These are phyloP conservation scores for Todiramphus saurophagus DNA, from an alignment of 2,113 vertebrate species.

Conservation along the genomic window DNA sequence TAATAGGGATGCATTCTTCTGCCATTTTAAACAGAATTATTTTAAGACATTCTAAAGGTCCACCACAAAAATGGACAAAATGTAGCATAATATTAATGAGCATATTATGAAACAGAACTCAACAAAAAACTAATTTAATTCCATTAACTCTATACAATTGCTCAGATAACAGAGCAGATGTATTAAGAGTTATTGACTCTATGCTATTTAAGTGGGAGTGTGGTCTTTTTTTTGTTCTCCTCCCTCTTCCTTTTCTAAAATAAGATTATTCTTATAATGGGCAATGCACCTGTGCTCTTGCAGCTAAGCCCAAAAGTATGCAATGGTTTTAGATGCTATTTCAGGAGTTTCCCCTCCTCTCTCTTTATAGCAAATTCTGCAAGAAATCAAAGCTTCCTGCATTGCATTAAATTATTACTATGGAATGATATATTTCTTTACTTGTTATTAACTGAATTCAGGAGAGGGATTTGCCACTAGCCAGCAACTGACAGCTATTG, in stretches of 20 bases:
- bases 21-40: conserved; percentile 47
- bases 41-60: conserved; percentile 7
- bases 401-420: background rate
- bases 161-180: conserved; percentile 41
- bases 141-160: conserved; percentile 18
- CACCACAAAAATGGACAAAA: conserved; percentile 26
- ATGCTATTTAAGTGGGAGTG: background rate
- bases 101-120: background rate
- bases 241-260: background rate
- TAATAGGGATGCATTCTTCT: conserved; percentile 54
- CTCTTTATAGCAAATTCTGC: background rate
- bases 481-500: background rate
- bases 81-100: conserved; percentile 37
- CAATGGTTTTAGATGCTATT: background rate
- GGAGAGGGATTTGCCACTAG: background rate
- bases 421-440: background rate
- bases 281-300: background rate
- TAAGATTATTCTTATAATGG: background rate
- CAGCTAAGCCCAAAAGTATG: background rate
- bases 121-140: background rate
- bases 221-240: background rate
- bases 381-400: background rate
- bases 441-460: background rate
- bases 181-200: background rate
- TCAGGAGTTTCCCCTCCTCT: background rate